Conservation (phyloP, 2,113 vertebrate species). For the Apus apus region DNA sequence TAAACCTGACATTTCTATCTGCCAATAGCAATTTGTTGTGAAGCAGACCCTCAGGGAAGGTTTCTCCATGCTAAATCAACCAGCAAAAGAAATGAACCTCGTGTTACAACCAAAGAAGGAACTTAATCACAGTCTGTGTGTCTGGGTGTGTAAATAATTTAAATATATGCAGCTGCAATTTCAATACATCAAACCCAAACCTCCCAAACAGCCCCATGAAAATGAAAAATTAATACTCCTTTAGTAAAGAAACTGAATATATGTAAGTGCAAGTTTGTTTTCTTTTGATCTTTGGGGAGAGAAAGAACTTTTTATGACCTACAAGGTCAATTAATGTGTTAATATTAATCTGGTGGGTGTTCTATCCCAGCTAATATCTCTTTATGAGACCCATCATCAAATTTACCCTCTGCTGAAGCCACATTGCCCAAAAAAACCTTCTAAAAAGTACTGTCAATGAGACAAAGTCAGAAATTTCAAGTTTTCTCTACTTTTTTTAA, state of each 20-base stretch:
- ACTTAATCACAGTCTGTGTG: neutral
- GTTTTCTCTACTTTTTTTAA: neutral
- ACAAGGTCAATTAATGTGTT: neutral
- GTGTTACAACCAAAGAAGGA: neutral
- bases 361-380: neutral
- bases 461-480: neutral
- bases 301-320: neutral
- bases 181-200: neutral
- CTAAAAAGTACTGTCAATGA: neutral
- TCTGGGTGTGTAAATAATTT: constrained; percentile 31
- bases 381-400: neutral
- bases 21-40: constrained; percentile 45
- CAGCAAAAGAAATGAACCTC: constrained; percentile 1
- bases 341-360: neutral
- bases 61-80: constrained; percentile 21
- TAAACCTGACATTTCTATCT: constrained; percentile 57
- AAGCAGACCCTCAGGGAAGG: neutral
- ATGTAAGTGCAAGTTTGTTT: neutral
- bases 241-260: neutral
- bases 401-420: neutral
- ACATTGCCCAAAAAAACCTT: neutral
- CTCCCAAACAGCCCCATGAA: neutral
- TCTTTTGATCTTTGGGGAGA: neutral
- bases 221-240: neutral
- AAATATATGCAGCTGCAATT: neutral